Conservation (phyloP, 2,797 vertebrate species). For the Rhinatrema bivittatum region DNA sequence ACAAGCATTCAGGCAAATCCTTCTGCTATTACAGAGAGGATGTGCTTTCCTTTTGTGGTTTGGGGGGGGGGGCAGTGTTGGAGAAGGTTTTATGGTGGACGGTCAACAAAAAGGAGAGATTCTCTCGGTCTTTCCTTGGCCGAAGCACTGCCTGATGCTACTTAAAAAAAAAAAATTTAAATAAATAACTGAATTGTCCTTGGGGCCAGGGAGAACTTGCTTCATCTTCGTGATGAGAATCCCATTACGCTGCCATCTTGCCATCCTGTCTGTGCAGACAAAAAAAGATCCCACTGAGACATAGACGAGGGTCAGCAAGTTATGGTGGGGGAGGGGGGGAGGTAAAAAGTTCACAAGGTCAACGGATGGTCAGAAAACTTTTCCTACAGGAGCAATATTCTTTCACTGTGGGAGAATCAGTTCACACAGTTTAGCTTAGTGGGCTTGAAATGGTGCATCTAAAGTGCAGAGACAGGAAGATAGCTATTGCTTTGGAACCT, state of each 20-base stretch:
- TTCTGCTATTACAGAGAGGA: no score
- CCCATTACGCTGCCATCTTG: constrained; percentile 22
- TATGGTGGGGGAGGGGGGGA: constrained; percentile 14
- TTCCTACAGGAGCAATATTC: background rate
- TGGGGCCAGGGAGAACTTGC: background rate
- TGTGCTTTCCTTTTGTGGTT: no score
- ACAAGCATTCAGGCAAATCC: no score
- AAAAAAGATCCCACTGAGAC: constrained; percentile 34
- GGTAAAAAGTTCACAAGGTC: constrained; percentile 39
- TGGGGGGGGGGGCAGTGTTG: no score
- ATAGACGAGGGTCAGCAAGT: constrained; percentile 17
- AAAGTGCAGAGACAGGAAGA: background rate
- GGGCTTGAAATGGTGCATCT: background rate
- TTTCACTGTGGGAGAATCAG: background rate
- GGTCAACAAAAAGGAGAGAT: no score
- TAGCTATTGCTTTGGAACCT: background rate
- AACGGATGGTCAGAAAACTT: background rate
- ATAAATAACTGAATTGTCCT: background rate
- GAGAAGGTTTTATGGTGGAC: no score
- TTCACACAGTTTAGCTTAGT: background rate
- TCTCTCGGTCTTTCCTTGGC: no score
- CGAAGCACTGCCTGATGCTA: no score
- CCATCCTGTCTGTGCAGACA: constrained; percentile 19
- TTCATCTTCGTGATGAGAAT: constrained; percentile 11
- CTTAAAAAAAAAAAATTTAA: no score